Conservation (phyloP, 2,797 vertebrate species). For the Diceros bicornis region DNA sequence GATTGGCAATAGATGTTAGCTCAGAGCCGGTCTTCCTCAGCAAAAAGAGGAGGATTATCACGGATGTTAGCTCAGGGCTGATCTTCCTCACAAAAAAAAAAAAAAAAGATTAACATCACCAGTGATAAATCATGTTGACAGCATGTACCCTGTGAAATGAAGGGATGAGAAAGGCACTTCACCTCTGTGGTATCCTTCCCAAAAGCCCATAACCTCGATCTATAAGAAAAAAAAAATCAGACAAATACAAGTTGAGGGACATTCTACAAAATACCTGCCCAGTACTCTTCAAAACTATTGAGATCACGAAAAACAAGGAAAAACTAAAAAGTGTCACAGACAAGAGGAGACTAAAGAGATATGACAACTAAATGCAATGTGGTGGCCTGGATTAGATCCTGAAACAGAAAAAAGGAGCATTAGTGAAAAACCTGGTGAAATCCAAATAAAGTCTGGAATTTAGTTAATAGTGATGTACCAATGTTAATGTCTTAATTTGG, state of each 20-base stretch:
- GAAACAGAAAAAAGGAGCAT: neutral
- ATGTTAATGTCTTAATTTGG: constrained; percentile 1
- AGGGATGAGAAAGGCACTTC: neutral
- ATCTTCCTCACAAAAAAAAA: no score
- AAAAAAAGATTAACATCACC: neutral
- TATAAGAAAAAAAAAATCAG: neutral
- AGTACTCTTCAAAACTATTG: neutral
- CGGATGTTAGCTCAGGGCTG: no score
- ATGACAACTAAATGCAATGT: neutral
- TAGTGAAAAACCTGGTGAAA: constrained; percentile 12
- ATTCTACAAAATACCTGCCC: neutral
- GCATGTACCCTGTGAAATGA: neutral
- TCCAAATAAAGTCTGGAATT: neutral
- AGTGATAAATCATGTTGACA: neutral
- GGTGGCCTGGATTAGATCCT: neutral
- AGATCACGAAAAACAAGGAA: neutral
- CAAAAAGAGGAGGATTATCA: no score
- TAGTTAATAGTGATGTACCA: neutral
- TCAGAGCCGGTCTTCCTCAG: no score
- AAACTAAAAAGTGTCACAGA: neutral
- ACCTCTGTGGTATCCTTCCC: neutral
- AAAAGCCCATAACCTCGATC: neutral
- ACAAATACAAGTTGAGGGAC: constrained; percentile 4
- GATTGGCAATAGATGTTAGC: no score
- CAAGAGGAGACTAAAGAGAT: neutral